Conservation (phyloP, 1,140 invertebrate genomes). For the Lasioglossum baleicum region DNA sequence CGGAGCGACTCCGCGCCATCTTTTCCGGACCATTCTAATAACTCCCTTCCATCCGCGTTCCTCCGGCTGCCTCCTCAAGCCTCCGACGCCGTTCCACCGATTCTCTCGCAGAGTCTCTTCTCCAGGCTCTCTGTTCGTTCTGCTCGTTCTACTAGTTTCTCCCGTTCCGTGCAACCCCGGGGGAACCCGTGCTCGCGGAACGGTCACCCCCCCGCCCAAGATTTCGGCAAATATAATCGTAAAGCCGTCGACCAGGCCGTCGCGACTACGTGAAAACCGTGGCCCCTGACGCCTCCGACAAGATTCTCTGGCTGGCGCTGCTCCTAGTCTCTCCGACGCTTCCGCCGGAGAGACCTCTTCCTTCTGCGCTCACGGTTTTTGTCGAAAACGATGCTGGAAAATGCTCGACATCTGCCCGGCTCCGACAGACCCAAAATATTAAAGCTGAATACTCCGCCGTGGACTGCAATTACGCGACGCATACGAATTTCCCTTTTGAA, state of each 20-base stretch:
- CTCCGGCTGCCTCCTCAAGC: constrained; percentile 52
- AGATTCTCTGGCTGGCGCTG: neutral
- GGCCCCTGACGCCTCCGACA: neutral
- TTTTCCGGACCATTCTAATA: constrained; percentile 81
- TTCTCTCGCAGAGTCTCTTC: constrained; percentile 13
- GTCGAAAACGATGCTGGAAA: too few relatives aligned
- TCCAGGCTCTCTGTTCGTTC: constrained; percentile 13
- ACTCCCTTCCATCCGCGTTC: constrained; percentile 73
- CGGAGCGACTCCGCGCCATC: constrained; percentile 81
- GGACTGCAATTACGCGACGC: too few relatives aligned
- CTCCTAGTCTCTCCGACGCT: neutral
- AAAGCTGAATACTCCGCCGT: too few relatives aligned
- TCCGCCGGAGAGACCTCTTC: too few relatives aligned
- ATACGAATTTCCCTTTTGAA: too few relatives aligned
- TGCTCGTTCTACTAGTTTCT: neutral
- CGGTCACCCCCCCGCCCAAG: constrained; percentile 43
- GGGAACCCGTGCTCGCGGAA: constrained; percentile 24
- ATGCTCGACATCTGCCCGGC: too few relatives aligned
- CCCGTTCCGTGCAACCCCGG: neutral
- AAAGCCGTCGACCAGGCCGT: constrained; percentile 53
- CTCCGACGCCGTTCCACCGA: constrained; percentile 29
- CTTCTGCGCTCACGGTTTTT: neutral
- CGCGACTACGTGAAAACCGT: constrained; percentile 7
- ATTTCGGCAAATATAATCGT: constrained; percentile 64
- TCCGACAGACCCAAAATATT: too few relatives aligned